Evolutionary conservation across 2,797 vertebrate genomes (phyloP), one percentile per base, ranked within the genome.

Genomic region (Peromyscus nudipes): DNA sequence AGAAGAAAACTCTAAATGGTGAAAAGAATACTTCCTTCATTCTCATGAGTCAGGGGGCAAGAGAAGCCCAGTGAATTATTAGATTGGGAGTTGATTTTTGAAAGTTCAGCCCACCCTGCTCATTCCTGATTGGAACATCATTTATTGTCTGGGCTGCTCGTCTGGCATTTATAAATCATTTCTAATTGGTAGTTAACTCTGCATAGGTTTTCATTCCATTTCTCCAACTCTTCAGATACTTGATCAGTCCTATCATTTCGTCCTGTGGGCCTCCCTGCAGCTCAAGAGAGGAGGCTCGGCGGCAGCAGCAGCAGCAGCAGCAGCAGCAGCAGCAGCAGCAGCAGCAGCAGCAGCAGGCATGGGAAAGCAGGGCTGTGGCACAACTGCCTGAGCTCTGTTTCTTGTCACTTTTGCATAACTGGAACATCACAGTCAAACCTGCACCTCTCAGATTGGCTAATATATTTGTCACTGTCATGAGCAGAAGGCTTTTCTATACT

Each of bases 101-200:
- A 2, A 1, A 0, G 43, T 62, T 31, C 86, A 46, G 17, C 4
- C 57, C 27, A 40, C 65, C 31, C 6, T 10, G 27, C 2, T 14
- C n/a, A 14, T 25, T 43, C 52, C 19, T 4, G 34, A 7, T n/a
- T 31, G 7, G 62, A 46, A 12, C 55, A 40, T 34, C 6, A 0
- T 27, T 77, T 8, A 2, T 34, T 1, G 29, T 14, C 69, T 17
- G 8, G 21, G 3, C 57, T 8, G 11, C 29, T 9, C 0, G 6
- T 9, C 3, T 79, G 85, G 62, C 64, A 37, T 55, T 69, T 55
- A 29, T 37, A 67, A 46, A 31, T 14, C 25, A n/a, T 0, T 77
- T 73, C 89, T 71, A 92, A 67, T 89, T 65, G 57, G 37, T 37
- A n/a, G 89, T 57, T 80, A 65, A 19, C 49, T 84, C 64, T 88